phyloP scores from a whole-genome alignment of 2,113 vertebrate genomes.

The Lycocorax pyrrhopterus region DNA sequence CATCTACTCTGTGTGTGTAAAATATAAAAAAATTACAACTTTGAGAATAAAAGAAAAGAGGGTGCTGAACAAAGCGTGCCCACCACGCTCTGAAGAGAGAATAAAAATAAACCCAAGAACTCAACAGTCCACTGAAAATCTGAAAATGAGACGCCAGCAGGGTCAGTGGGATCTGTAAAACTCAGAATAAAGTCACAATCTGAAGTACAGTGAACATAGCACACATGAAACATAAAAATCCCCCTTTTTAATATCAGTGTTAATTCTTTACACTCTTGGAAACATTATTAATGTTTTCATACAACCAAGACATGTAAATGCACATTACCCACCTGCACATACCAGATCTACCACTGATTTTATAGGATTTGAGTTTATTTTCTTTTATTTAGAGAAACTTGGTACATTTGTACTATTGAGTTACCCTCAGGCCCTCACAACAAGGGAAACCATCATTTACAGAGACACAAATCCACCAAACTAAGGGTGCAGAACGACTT shows the following conservation, averaged over 20 bases:
- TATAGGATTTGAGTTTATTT: background rate
- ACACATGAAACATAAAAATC: background rate
- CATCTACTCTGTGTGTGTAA: background rate
- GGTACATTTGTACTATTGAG: background rate
- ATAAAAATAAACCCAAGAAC: background rate
- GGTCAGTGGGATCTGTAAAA: background rate
- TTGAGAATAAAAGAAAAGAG: background rate
- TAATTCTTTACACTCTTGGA: background rate
- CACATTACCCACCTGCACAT: background rate
- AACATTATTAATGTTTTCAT: background rate
- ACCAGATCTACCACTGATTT: background rate
- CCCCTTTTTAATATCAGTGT: background rate
- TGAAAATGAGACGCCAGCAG: background rate
- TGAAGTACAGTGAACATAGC: background rate
- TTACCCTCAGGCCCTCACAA: background rate
- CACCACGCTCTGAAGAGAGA: background rate
- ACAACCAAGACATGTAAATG: background rate
- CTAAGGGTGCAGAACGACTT: background rate
- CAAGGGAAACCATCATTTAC: background rate
- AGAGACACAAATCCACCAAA: background rate
- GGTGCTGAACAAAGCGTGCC: accelerated
- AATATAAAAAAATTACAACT: background rate
- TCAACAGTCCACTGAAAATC: background rate
- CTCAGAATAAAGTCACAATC: background rate
- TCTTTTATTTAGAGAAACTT: background rate